Evolutionary conservation across 2,888 invertebrate genomes (phyloP), one percentile per base, ranked within the genome.

Genomic region (Chorisops tibialis): DNA sequence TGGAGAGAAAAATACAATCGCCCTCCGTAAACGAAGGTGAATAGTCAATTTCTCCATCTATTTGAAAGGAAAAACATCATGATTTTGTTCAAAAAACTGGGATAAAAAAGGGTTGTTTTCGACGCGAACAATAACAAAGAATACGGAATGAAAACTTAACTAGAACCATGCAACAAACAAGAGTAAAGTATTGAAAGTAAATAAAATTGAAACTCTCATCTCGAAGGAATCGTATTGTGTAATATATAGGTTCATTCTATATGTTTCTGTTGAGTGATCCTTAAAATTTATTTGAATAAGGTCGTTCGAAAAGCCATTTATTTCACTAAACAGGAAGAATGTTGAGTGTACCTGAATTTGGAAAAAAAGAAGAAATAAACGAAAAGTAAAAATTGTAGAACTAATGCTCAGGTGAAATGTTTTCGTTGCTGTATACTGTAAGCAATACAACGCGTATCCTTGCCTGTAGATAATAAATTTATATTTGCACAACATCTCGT

Each of bases 261-360:
- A 24, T 12, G 18, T 7, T 30, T 41, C 9, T 54, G 56, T 45
- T 56, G 56, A 56, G 30, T 39, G 56, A 56, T 56, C 56, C 56
- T 56, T 24, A 56, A 56, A 56, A 56, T 56, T 56, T 56, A 56
- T 56, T 56, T 56, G 56, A 45, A 56, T 43, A 56, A 43, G 56
- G 56, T 56, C 56, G 35, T 35, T 56, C 45, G 56, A 56, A 45
- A 56, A 56, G 56, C 56, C 56, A 56, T 56, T 56, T 56, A 56
- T 56, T 45, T 56, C 45, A 56, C 56, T 56, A 56, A 56, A 56
- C 56, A 43, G 56, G 14, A 30, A 43, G 56, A 56, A 43, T 43
- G 43, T 24, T 54, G 18, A 45, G 56, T 45, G 43, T 56, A 16
- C 16, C 24, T n/a, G 56, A 56, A 56, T 56, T 56, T 56, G 30